A percentile compares a stretch with the other conserved stretches of the same genome.
Evolutionary conservation across 2,888 invertebrate species (phyloP).

Genomic region (Cactoblastis cactorum): DNA sequence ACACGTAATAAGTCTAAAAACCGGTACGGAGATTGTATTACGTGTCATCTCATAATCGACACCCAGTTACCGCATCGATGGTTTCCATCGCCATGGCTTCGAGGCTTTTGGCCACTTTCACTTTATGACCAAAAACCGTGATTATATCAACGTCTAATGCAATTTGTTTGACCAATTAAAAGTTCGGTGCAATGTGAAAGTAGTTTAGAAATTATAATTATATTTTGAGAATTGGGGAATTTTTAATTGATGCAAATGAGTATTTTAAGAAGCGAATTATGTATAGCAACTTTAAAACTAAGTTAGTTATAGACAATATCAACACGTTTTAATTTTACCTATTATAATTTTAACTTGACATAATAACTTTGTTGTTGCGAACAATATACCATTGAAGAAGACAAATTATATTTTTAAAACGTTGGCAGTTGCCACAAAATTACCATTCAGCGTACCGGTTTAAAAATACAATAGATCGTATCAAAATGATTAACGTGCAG

Average conservation of each 20-base stretch:
- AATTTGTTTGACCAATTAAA: slow-evolving; percentile 23
- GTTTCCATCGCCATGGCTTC: slow-evolving; percentile 18
- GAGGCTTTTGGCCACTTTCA: slow-evolving; percentile 23
- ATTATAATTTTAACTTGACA: too few relatives aligned
- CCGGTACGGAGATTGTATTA: slow-evolving; percentile 43
- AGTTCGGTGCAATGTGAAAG: slow-evolving; percentile 28
- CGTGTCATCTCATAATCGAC: slow-evolving; percentile 56
- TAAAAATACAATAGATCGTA: neutral
- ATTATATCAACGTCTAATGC: slow-evolving; percentile 16
- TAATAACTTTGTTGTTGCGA: too few relatives aligned
- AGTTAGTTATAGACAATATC: too few relatives aligned
- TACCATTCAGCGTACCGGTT: neutral
- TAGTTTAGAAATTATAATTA: slow-evolving; percentile 26
- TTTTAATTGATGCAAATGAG: too few relatives aligned
- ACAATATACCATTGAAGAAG: too few relatives aligned
- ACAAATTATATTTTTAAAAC: neutral
- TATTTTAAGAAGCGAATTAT: too few relatives aligned
- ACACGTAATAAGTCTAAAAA: slow-evolving; percentile 29
- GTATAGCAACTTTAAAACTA: too few relatives aligned
- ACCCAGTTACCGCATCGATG: slow-evolving; percentile 40
- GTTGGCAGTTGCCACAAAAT: neutral
- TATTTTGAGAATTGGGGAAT: slow-evolving; percentile 16
- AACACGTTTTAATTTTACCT: too few relatives aligned
- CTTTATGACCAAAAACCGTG: slow-evolving; percentile 19
- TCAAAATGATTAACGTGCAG: neutral